Evolutionary conservation across 2,888 invertebrate species (phyloP).

Genomic region (Lochmaea capreae): DNA sequence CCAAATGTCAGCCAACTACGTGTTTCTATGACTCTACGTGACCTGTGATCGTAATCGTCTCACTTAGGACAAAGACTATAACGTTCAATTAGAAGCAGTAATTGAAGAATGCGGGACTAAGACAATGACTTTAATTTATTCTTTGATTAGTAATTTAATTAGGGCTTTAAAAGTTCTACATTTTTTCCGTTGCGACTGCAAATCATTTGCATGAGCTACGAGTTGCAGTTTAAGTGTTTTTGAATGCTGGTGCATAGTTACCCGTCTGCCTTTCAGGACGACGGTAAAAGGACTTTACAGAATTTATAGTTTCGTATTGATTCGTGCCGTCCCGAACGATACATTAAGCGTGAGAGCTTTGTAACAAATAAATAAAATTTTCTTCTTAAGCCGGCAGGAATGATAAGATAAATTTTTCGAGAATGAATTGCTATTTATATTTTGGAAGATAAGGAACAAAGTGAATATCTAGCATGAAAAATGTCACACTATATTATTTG

Average conservation of each 20-base stretch:
- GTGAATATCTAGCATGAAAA: no score
- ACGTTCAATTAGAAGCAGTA: constrained; percentile 53
- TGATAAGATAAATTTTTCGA: no score
- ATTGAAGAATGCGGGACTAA: constrained; percentile 52
- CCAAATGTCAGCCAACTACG: constrained; percentile 41
- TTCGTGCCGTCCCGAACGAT: constrained; percentile 2
- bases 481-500: no score
- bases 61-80: constrained; percentile 47
- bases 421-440: no score
- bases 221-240: constrained; percentile 34
- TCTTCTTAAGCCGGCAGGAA: no score
- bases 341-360: no score
- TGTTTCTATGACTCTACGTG: constrained; percentile 48
- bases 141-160: constrained; percentile 53
- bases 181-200: constrained; percentile 39
- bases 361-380: no score
- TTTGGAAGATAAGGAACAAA: no score
- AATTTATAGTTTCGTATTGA: constrained; percentile 14
- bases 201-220: constrained; percentile 44
- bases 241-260: constrained; percentile 28
- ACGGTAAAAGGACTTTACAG: background rate
- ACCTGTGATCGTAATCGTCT: constrained; percentile 41
- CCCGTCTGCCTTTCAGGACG: background rate
- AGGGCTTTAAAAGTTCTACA: constrained; percentile 41
- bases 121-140: constrained; percentile 56